Base-by-base conservation (phyloP, 2,113 vertebrate genomes). In the Caracal caracal region DNA sequence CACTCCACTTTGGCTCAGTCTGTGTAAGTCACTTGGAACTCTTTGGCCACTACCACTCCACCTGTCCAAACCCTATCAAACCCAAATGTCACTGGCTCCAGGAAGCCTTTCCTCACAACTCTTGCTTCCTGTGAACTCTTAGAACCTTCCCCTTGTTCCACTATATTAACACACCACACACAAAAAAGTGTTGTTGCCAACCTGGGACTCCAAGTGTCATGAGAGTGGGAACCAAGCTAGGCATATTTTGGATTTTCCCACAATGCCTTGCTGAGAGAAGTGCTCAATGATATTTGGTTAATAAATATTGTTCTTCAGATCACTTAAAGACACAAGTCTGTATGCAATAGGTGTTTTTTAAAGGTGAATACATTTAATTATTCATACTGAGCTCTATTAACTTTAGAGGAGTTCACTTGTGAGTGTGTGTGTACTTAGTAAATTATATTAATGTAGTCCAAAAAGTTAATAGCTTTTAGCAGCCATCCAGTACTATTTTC, bases 381-480 rank as follows among this genome's bases (percentile, higher is more conserved):
- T 92, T 73, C 84, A 59, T 87, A 90, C 30, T 75, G 70, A 94
- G 63, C 26, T 84, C 76, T 95, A 7, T 70, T 88, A 90, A 88
- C 26, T 84, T 96, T 28, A 53, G 19, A 92, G 20, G 51, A 43
- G 11, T 17, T 61, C 12, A 1, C 16, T 1, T 88, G 81, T 89
- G 51, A 24, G 33, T 22, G 12, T 40, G 26, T 71, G 49, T 81
- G 35, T 63, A 26, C n/a, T 84, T 95, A 68, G 63, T 97, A 93
- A 78, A 85, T 53, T 87, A 73, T 35, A 61, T 47, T 93, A 66
- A 78, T 37, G 37, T 92, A n/a, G 19, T 86, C 53, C 15, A 86
- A 94, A 47, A 92, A 96, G 84, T 75, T 51, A 94, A 90, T 61
- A 63, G n/a, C 88, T 80, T 95, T 92, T 66, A 92, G 66, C 33